Evolutionary conservation across 1,140 invertebrate genomes (phyloP), one percentile per base, ranked within the genome.

Genomic region (Wiebesia pumilae): DNA sequence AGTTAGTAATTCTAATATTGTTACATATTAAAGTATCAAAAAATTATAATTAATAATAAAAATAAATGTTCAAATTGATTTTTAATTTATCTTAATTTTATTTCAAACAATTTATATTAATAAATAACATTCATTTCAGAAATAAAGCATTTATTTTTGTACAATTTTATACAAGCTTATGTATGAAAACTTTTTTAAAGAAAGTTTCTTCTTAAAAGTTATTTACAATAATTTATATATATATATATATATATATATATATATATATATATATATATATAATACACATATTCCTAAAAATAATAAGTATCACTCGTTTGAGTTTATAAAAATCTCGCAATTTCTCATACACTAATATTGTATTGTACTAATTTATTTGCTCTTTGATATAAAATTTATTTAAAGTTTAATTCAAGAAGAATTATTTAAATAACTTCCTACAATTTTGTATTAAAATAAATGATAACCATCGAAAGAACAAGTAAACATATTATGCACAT

Each of bases 81-180:
- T 69, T 16, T 2, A 69, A 16, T 69, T 69, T 65, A n/a, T 65
- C 24, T 65, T 65, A 47, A n/a, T n/a, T n/a, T n/a, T n/a, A n/a
- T n/a, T n/a, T n/a, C 6, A 65, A 65, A 65, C 24, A 30, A 58
- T 24, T 24, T 27, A n/a, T 27, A 9, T 65, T 65, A 24, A n/a
- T 30, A 30, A n/a, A 33, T 6, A 69, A 69, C n/a, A 33, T 35
- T 69, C 6, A 69, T 33, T 69, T 69, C 24, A 65, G 65, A 33
- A 69, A 69, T 69, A 69, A 69, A 69, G 6, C 30, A 33, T 73
- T 24, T 40, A 38, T 40, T 73, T 40, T 73, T 71, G 67, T 40
- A 73, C 35, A 73, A 9, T 40, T 73, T 73, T 73, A 24, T 73
- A 73, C 69, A 73, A 73, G 40, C 21, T 73, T 40, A 24, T 73